Base-by-base conservation (phyloP, 2,797 vertebrate species). In the Diceros bicornis region DNA sequence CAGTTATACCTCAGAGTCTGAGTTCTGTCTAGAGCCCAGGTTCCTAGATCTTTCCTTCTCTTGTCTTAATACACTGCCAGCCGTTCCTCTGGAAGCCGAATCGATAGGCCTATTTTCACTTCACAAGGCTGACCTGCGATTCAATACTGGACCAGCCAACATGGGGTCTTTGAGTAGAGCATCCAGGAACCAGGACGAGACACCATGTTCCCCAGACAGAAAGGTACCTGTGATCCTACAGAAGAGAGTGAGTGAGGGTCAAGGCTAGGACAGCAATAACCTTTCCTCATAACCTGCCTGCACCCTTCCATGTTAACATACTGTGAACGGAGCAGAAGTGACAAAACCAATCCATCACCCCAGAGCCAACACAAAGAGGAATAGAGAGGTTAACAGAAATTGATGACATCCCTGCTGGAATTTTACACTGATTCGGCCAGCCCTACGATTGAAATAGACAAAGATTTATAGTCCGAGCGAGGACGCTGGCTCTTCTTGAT, bases 381-480 rank as follows among this genome's bases (percentile, higher is more conserved):
- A 99, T 99, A 99, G 99, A 99, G 99, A 99, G 99, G 99, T 99
- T 99, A 99, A 99, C 99, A 99, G 99, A 99, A 99, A 99, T 99
- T 99, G 99, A 99, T 99, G 99, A 99, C 99, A 99, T 99, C 99
- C 99, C 99, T 88, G 98, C 99, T 99, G 95, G 99, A 99, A 99
- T 99, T 99, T 99, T 99, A 99, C 99, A 99, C 99, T 99, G 99
- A 99, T 99, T 99, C 99, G 99, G 99, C 99, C 99, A 99, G 99
- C 99, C 99, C 99, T 97, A 96, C 99, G 98, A 99, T 99, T 99
- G 99, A 99, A 99, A 99, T 99, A 99, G 99, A 99, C 99, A 99
- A 99, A 99, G 99, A 99, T 99, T 99, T 99, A 99, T 99, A 99
- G 99, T 99, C 99, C 98, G 98, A 99, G 99, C 98, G 98, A 97